These are phyloP conservation scores for Antedon mediterranea DNA, from an alignment of 53 echinoderm and acorn worm species.

Conservation along the genomic window DNA sequence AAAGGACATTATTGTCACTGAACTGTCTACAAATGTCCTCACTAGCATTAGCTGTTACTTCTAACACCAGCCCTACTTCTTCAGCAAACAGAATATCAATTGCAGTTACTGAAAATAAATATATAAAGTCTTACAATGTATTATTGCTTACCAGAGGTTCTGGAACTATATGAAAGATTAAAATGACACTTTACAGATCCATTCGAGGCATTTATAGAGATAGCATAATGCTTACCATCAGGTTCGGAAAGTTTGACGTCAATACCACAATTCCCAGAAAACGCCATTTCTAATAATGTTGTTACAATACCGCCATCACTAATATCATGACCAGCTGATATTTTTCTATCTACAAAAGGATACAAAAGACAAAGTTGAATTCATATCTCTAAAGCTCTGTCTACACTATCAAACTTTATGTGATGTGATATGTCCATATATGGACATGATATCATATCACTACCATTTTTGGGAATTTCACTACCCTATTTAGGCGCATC, in stretches of 20 bases:
- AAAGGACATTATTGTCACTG: slow-evolving; percentile 43
- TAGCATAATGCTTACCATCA: slow-evolving; percentile 27
- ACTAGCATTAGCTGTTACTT: slow-evolving; percentile 34
- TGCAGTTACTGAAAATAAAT: slow-evolving; percentile 20
- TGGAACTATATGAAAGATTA: no score
- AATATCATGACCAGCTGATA: slow-evolving; percentile 81
- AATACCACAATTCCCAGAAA: slow-evolving; percentile 91
- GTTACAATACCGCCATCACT: slow-evolving; percentile 92
- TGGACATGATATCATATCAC: no score
- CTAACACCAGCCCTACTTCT: slow-evolving; percentile 79
- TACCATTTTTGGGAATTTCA: no score
- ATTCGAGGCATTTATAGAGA: no score
- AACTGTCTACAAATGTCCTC: slow-evolving; percentile 42
- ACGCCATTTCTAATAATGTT: slow-evolving; percentile 85
- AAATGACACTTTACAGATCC: no score
- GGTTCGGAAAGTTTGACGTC: slow-evolving; percentile 41
- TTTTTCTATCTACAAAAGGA: slow-evolving; percentile 43
- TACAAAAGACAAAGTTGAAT: no score
- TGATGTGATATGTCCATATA: no score
- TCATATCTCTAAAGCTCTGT: no score
- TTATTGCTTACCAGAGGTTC: no score
- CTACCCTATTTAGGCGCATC: no score
- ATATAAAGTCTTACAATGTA: background rate
- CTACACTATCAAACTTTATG: no score
- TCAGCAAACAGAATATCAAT: slow-evolving; percentile 71